Conservation (phyloP, 2,888 invertebrate genomes). For the Augochlorella aurata region DNA sequence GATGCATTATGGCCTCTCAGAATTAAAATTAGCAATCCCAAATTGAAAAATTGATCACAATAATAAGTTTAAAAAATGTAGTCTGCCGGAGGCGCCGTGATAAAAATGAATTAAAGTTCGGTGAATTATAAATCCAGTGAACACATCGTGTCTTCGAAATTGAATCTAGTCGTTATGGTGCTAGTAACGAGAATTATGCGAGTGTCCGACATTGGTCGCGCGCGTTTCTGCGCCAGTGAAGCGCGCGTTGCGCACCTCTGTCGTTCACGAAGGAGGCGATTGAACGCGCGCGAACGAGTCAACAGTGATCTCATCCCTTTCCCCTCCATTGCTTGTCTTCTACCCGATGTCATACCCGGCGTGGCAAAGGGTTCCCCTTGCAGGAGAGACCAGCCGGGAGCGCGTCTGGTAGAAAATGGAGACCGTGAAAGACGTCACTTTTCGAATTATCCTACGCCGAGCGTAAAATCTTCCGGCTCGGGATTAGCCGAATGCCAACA, state of each 20-base stretch:
- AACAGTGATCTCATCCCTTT: conserved; percentile 61
- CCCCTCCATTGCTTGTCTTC: conserved; percentile 42
- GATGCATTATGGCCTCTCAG: no score
- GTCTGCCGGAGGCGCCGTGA: no score
- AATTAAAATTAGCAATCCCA: no score
- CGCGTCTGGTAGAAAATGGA: conserved; percentile 34
- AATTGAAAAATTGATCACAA: no score
- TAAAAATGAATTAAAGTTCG: no score
- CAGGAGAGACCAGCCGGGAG: conserved; percentile 22
- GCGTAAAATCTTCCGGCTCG: not conserved
- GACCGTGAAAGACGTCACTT: conserved; percentile 27
- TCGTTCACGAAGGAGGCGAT: conserved; percentile 55
- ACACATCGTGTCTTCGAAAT: no score
- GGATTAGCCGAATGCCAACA: not conserved
- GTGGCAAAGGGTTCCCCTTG: conserved; percentile 30
- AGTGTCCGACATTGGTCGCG: no score
- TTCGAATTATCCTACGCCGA: conserved; percentile 31
- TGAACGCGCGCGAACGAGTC: conserved; percentile 65
- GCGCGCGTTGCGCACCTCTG: conserved; percentile 52
- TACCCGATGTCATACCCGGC: conserved; percentile 41
- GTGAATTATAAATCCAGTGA: no score
- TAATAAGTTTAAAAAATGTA: no score
- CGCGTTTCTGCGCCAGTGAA: conserved; percentile 11
- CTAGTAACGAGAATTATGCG: no score
- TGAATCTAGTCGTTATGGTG: no score